Evolutionary conservation across 2,888 invertebrate species (phyloP).

Genomic region (Phragmatobia fuliginosa): DNA sequence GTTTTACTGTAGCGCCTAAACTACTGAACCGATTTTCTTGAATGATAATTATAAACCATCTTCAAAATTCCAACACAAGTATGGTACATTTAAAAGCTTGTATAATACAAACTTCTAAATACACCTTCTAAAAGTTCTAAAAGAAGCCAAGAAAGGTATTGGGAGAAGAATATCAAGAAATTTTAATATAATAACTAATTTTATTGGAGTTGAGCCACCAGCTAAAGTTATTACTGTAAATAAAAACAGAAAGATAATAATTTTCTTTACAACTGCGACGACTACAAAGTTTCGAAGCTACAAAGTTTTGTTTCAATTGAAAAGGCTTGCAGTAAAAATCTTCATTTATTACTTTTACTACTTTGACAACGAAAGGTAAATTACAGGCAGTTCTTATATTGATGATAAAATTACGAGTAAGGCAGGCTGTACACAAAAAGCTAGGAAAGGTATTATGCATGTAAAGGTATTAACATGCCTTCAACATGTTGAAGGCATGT

Average conservation of each 20-base stretch:
- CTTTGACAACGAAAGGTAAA: neutral
- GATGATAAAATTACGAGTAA: neutral
- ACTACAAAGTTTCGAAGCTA: neutral
- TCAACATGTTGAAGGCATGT: no score
- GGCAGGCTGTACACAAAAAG: neutral
- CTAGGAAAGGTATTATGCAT: no score
- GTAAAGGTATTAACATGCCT: no score
- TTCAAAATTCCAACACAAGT: neutral
- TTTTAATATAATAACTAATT: no score
- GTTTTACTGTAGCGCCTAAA: no score
- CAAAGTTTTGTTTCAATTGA: slow-evolving; percentile 1
- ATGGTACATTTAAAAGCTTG: neutral
- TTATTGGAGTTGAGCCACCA: neutral
- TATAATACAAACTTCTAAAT: neutral
- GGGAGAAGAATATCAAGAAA: neutral
- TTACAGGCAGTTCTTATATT: no score
- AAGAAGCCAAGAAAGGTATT: neutral
- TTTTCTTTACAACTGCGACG: neutral
- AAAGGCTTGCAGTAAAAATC: neutral
- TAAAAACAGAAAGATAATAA: neutral
- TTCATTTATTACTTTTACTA: neutral
- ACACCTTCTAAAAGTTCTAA: neutral
- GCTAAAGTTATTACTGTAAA: neutral
- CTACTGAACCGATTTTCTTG: no score
- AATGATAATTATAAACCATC: no score